A percentile compares a stretch with the other conserved stretches of the same genome.
These are phyloP conservation scores for Simalia tracyae DNA, from an alignment of 2,797 vertebrate species.

Conservation along the genomic window DNA sequence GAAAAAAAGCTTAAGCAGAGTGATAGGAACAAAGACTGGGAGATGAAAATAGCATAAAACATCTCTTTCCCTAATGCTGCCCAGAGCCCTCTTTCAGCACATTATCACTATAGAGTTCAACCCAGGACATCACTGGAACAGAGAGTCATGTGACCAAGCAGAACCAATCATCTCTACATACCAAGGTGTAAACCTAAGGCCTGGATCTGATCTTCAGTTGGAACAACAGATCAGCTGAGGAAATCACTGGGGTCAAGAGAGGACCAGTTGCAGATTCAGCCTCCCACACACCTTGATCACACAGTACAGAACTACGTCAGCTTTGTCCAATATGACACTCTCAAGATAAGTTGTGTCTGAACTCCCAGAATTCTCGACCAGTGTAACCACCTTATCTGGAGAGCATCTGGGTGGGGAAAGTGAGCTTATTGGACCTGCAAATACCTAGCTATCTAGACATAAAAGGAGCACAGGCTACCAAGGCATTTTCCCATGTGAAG, in stretches of 20 bases:
- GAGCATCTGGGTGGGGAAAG: background rate
- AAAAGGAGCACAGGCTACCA: background rate
- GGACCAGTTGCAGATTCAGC: background rate
- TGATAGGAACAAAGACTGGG: background rate
- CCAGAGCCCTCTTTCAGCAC: background rate
- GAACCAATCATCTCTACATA: background rate
- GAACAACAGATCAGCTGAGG: background rate
- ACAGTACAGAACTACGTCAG: background rate
- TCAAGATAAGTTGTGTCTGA: background rate
- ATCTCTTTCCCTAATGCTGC: background rate
- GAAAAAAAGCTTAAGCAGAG: background rate
- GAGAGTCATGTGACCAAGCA: background rate
- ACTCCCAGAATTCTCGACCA: background rate
- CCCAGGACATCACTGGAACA: background rate
- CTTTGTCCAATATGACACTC: background rate
- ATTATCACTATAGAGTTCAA: background rate
- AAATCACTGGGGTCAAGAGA: no score
- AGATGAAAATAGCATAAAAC: background rate
- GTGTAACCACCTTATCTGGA: background rate
- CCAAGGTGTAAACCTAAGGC: background rate
- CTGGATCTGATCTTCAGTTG: background rate
- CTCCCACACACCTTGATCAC: background rate
- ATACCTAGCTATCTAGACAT: background rate
- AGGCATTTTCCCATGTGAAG: background rate
- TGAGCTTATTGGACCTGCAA: background rate